Conservation (phyloP, 2,888 invertebrate genomes). For the Trichacis sp. region DNA sequence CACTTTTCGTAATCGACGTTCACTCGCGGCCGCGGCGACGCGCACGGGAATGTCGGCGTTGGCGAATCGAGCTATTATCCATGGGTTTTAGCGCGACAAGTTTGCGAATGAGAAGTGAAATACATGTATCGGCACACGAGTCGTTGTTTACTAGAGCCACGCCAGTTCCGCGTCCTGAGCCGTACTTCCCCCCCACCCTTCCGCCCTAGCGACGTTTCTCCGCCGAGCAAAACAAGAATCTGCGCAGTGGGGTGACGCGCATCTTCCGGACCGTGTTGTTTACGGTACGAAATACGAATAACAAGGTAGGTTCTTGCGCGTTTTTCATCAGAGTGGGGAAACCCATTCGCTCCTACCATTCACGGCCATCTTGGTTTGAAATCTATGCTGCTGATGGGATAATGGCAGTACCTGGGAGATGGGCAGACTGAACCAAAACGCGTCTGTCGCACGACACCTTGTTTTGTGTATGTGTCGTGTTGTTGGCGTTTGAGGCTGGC, state of each 20-base stretch:
- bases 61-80: no score
- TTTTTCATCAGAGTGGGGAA: no score
- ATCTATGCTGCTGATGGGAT: no score
- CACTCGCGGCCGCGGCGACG: conserved; percentile 9
- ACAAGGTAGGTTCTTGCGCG: not conserved
- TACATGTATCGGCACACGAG: conserved; percentile 53
- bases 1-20: no score
- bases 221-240: conserved; percentile 63
- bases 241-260: conserved; percentile 60
- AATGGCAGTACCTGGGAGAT: no score
- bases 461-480: no score
- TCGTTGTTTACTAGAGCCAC: conserved; percentile 68
- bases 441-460: no score
- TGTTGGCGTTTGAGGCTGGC: no score
- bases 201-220: conserved; percentile 9
- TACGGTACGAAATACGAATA: not conserved
- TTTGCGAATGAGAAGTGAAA: conserved; percentile 3
- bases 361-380: no score
- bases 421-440: no score
- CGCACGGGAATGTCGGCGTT: no score
- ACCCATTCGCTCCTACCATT: no score
- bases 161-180: conserved; percentile 54
- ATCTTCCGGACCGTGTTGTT: conserved; percentile 61
- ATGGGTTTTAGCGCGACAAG: conserved; percentile 12
- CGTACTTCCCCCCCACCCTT: conserved; percentile 26